A percentile compares a stretch with the other conserved stretches of the same genome.
phyloP scores from a whole-genome alignment of 2,797 vertebrate species.

The Euphonia xanthogaster region DNA sequence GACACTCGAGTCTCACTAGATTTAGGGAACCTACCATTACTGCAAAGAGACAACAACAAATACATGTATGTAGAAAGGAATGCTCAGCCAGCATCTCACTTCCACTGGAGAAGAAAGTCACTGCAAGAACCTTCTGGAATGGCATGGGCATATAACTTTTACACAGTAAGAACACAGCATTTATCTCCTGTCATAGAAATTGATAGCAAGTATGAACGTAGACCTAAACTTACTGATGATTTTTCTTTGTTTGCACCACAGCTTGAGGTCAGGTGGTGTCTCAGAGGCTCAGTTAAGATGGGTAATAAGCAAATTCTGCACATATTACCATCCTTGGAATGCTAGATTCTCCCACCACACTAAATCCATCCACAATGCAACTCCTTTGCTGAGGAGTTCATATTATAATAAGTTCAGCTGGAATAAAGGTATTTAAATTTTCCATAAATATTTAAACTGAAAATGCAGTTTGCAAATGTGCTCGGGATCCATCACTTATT shows the following conservation, averaged over 20 bases:
- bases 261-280: not conserved
- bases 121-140: not conserved
- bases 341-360: not conserved
- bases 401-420: not conserved
- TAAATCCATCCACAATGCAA: not conserved
- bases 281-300: not conserved
- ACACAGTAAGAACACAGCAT: not conserved
- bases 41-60: not conserved
- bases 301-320: not conserved
- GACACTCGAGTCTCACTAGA: not conserved
- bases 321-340: fast-evolving
- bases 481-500: not conserved
- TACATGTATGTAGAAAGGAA: not conserved
- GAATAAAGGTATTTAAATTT: not conserved
- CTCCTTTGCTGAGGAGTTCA: not conserved
- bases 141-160: not conserved
- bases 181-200: not conserved
- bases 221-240: not conserved
- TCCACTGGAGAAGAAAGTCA: not conserved
- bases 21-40: not conserved
- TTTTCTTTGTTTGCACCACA: not conserved
- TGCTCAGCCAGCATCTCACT: not conserved
- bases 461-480: not conserved
- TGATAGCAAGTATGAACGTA: not conserved
- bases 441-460: too few species aligned